Evolutionary conservation across 1,140 invertebrate species (phyloP).

Genomic region (Drosophila truncata): DNA sequence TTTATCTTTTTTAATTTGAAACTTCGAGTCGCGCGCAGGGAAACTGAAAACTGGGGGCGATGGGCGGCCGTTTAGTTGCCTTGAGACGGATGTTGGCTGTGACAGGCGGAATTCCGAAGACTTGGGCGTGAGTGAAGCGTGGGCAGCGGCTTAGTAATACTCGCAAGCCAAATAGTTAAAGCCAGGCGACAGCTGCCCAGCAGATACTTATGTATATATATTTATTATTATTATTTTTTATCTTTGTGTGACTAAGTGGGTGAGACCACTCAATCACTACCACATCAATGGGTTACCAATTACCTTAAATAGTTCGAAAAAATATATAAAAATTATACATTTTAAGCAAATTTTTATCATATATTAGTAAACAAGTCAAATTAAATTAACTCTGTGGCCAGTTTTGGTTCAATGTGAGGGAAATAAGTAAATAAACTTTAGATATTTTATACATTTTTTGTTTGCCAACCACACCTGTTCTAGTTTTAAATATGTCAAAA

Average conservation of each 20-base stretch:
- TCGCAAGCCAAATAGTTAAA: constrained; percentile 26
- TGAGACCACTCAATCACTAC: constrained; percentile 7
- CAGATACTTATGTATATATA: neutral
- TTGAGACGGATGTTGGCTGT: constrained; percentile 72
- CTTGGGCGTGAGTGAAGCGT: constrained; percentile 72
- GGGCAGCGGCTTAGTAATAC: constrained; percentile 65
- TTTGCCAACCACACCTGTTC: neutral
- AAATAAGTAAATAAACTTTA: neutral
- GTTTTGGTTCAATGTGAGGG: neutral
- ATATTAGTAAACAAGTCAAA: neutral
- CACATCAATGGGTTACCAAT: constrained; percentile 15
- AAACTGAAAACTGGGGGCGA: constrained; percentile 7
- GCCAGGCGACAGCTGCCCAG: constrained; percentile 26
- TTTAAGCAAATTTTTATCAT: neutral
- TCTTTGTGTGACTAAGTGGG: constrained; percentile 31
- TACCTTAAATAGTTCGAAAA: constrained; percentile 10
- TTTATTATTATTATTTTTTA: neutral
- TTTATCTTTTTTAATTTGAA: neutral
- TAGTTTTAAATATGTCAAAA: too few species aligned
- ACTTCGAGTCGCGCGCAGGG: neutral
- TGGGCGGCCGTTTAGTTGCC: constrained; percentile 37
- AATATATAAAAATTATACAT: constrained; percentile 4
- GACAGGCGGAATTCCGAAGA: constrained; percentile 69
- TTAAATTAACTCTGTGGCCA: neutral
- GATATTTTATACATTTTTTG: too few species aligned